Evolutionary conservation across 2,797 vertebrate genomes (phyloP).

Genomic region (Syncerus caffer): DNA sequence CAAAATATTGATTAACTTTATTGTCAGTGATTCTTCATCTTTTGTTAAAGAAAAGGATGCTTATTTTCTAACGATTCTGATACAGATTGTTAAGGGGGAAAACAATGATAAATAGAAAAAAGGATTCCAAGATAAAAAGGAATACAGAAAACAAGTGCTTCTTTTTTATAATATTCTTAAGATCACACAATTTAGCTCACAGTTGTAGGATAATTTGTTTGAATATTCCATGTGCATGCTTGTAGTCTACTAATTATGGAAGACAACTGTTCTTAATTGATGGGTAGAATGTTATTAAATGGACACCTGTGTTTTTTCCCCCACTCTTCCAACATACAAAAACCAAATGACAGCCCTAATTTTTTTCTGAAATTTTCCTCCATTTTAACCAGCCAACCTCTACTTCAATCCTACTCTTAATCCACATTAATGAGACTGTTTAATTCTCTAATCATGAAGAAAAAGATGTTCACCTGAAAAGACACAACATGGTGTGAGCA

Average conservation of each 20-base stretch:
- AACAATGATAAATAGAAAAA: neutral
- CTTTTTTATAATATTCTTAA: neutral
- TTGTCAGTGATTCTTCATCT: neutral
- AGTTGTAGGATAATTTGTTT: neutral
- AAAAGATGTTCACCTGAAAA: conserved; percentile 35
- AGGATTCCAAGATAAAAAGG: neutral
- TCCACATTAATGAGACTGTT: neutral
- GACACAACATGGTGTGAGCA: neutral
- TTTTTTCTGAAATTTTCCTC: neutral
- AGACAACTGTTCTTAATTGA: neutral
- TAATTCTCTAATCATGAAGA: neutral
- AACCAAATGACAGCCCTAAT: neutral
- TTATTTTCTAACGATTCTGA: neutral
- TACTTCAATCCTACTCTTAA: neutral
- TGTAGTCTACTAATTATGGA: neutral
- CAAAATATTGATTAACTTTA: neutral
- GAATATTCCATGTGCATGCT: neutral
- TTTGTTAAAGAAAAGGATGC: neutral
- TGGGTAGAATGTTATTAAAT: neutral
- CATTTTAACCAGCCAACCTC: neutral
- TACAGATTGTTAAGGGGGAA: neutral
- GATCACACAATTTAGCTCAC: neutral
- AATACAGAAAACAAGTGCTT: neutral
- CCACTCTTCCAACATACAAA: neutral
- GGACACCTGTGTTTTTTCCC: neutral